Conservation (phyloP, 2,888 invertebrate species). For the Xestia xanthographa region DNA sequence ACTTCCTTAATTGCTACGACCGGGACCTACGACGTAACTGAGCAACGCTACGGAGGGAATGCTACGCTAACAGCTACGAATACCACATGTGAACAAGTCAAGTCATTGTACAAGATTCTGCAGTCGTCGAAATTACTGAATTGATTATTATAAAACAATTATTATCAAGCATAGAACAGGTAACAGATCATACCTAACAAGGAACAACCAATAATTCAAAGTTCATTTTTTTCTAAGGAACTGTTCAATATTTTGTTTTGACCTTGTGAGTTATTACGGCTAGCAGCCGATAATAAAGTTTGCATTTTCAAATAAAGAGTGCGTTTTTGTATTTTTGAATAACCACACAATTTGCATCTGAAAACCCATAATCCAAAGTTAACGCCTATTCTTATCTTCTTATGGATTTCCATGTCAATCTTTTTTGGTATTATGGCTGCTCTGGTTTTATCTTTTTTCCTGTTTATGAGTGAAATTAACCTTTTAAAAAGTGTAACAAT, state of each 20-base stretch:
- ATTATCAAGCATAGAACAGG: background rate
- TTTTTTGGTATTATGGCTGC: background rate
- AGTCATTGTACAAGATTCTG: background rate
- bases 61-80: background rate
- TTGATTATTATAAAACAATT: background rate
- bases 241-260: background rate
- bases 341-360: background rate
- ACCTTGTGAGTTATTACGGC: background rate
- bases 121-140: background rate
- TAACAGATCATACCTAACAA: conserved; percentile 2
- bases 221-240: background rate
- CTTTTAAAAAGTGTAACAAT: background rate
- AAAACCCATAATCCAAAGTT: background rate
- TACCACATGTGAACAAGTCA: background rate
- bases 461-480: background rate
- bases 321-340: background rate
- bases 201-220: background rate
- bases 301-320: background rate
- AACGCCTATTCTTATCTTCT: background rate
- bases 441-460: background rate
- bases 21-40: background rate
- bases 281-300: background rate
- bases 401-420: background rate
- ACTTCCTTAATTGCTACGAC: background rate
- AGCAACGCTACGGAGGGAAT: background rate